Conservation (phyloP, 2,797 vertebrate species). For the Ceryle rudis region DNA sequence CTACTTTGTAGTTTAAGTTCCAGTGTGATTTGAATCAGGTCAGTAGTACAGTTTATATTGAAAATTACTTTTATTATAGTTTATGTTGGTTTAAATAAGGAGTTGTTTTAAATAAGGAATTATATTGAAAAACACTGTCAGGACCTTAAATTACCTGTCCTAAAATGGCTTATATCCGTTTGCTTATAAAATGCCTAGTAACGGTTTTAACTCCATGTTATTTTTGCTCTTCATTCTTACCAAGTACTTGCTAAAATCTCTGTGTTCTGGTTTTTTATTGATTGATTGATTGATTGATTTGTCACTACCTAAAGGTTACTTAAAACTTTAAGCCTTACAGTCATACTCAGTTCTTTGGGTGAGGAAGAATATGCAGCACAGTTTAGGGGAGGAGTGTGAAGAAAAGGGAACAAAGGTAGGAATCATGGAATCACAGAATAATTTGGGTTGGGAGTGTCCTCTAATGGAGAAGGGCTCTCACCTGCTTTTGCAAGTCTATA, state of each 20-base stretch:
- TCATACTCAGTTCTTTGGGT: not conserved
- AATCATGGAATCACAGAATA: not conserved
- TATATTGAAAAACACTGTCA: not conserved
- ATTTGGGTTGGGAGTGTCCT: not conserved
- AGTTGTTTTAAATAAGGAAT: not conserved
- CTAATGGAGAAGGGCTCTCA: not conserved
- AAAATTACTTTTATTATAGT: not conserved
- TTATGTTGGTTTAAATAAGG: not conserved
- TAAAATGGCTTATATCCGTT: not conserved
- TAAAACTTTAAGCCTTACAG: not conserved
- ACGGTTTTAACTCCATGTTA: not conserved
- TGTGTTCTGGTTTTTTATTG: not conserved
- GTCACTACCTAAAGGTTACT: not conserved
- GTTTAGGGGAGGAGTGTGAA: not conserved
- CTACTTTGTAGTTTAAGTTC: not conserved
- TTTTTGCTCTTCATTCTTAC: not conserved
- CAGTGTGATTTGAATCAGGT: not conserved
- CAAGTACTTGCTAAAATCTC: not conserved
- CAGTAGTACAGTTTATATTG: not conserved
- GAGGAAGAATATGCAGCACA: rapidly evolving
- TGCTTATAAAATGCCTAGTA: not conserved
- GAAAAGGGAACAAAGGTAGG: not conserved
- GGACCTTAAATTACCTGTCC: not conserved
- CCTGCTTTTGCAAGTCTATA: not conserved
- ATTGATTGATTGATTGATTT: not conserved